Conservation (phyloP, 1,140 invertebrate species). For the Polyergus mexicanus region DNA sequence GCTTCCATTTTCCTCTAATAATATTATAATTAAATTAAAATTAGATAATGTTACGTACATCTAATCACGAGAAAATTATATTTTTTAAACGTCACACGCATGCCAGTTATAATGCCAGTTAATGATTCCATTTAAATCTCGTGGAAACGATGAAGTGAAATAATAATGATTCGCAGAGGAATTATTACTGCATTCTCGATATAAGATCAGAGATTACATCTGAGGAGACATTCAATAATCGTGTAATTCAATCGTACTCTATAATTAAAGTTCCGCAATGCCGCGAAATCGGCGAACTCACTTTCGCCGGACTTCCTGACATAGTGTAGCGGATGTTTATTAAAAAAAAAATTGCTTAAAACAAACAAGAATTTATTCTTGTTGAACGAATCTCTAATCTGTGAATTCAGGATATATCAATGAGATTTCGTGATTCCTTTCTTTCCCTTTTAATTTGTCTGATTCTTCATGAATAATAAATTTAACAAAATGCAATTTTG, state of each 20-base stretch:
- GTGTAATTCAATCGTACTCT: not conserved
- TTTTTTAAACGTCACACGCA: not conserved
- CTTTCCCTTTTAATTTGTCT: not conserved
- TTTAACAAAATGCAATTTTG: not conserved
- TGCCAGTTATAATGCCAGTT: not conserved
- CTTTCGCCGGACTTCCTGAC: constrained; percentile 29
- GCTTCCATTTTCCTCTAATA: not conserved
- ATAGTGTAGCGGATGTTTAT: not conserved
- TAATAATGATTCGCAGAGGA: constrained; percentile 10
- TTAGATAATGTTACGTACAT: not conserved
- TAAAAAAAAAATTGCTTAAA: not conserved
- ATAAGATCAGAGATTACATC: not conserved
- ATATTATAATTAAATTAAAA: constrained; percentile 15
- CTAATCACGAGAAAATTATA: not conserved
- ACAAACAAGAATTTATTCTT: not conserved
- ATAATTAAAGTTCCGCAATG: constrained; percentile 10
- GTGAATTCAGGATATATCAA: not conserved
- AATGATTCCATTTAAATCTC: not conserved
- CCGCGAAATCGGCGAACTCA: not conserved
- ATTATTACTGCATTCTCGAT: not conserved
- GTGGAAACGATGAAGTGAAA: not conserved
- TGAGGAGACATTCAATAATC: constrained; percentile 6
- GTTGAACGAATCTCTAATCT: constrained; percentile 6
- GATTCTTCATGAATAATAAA: not conserved
- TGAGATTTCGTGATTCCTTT: not conserved